Base-by-base conservation (phyloP, 2,888 invertebrate genomes). In the Lithophane leautieri region DNA sequence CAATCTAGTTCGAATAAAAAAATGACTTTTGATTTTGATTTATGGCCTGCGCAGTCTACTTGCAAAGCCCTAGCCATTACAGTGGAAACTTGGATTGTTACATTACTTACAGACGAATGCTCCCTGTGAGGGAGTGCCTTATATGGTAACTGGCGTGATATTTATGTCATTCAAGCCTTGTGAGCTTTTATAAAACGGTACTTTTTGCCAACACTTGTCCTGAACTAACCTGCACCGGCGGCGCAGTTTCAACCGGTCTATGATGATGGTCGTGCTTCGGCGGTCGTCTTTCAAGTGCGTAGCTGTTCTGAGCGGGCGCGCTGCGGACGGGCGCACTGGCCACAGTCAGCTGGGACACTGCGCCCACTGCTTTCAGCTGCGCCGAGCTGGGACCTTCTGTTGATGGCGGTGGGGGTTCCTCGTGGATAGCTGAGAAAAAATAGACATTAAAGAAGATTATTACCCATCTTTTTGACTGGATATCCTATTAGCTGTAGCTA, bases 321-420 rank as follows among this genome's bases (percentile, higher is more conserved):
- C 97, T 96, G 85, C 97, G 96, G 1, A 97, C 97, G 1, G 97
- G 97, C n/a, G 97, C 95, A 81, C 97, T 97, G 86, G 97, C 97
- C 2, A 96, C 97, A 1, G 97, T 97, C 62, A 97, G 93, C 73
- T 97, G 96, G 0, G 97, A 96, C 6, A 97, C 97, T 2, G 97
- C 97, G 8, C 95, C 93, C 56, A 96, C 95, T 3, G 96, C 91
- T 89, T 96, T 96, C 85, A 96, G 91, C 84, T 94, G 95, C 0
- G 94, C 94, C 2, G 91, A 89, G 84, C 93, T 91, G 1, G 92
- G 91, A 8, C 88, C 88, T 11, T 94, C 94, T 0, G 92, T 86
- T 0, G 90, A 73, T 12, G 90, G 83, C 28, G 91, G 87, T 6
- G 90, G 82, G 0, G 89, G 78, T 34, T 95, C 95, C 58, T 95